These are phyloP conservation scores for Leptopilina drosophilae DNA, from an alignment of 2,888 invertebrate genomes.

Conservation along the genomic window DNA sequence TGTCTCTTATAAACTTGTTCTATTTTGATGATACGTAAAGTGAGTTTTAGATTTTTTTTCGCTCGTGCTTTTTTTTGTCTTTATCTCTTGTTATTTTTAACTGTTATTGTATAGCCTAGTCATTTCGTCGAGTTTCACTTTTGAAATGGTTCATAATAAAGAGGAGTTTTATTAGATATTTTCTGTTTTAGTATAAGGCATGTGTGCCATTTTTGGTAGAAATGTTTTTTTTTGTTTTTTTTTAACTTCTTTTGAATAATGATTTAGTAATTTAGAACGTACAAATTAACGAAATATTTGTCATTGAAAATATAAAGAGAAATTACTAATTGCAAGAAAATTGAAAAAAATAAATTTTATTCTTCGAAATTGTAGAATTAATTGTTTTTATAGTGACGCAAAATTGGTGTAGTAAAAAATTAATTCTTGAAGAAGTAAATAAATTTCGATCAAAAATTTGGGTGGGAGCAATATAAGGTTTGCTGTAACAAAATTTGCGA, in stretches of 20 bases:
- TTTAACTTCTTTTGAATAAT: not conserved
- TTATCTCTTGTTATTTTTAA: constrained; percentile 15
- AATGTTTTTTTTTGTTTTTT: not conserved
- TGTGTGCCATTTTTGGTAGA: not conserved
- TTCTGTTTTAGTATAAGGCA: not conserved
- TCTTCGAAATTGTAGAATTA: too few relatives aligned
- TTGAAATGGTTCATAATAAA: constrained; percentile 2
- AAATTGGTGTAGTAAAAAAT: too few relatives aligned
- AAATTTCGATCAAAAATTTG: too few relatives aligned
- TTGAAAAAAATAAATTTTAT: too few relatives aligned
- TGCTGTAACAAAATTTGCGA: too few relatives aligned
- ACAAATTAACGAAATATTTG: too few relatives aligned
- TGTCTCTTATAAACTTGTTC: constrained; percentile 11
- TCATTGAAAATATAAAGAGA: too few relatives aligned
- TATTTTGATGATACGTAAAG: constrained; percentile 14
- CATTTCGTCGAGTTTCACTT: not conserved
- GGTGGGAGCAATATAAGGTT: too few relatives aligned
- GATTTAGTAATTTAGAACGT: too few relatives aligned
- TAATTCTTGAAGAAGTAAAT: too few relatives aligned
- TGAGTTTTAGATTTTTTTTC: not conserved
- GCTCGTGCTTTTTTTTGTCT: not conserved
- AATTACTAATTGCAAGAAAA: too few relatives aligned
- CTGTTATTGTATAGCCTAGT: constrained; percentile 5
- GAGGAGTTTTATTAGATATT: not conserved
- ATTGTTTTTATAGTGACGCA: too few relatives aligned